phyloP scores from a whole-genome alignment of 2,113 vertebrate genomes.

The Lonchura striata region DNA sequence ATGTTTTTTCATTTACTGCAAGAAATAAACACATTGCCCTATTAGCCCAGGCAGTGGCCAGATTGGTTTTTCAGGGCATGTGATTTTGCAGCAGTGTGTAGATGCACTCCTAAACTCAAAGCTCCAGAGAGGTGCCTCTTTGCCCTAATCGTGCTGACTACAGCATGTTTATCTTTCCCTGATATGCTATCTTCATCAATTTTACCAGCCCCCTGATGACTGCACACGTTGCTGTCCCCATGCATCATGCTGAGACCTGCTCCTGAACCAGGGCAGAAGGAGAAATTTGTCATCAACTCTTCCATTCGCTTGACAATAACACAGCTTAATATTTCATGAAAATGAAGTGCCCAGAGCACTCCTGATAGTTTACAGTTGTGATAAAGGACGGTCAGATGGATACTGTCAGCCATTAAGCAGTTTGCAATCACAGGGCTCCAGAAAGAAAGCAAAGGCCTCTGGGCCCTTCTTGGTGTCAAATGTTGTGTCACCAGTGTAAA shows the following conservation, averaged over 20 bases:
- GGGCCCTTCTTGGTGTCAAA: conserved; percentile 56
- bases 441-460: conserved; percentile 43
- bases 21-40: not conserved
- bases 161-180: conserved; percentile 84
- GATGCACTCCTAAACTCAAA: conserved; percentile 47
- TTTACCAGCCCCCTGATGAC: conserved; percentile 81
- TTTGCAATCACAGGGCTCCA: conserved; percentile 54
- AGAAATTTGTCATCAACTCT: conserved; percentile 88
- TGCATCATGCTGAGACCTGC: conserved; percentile 86
- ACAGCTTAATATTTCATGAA: conserved; percentile 89
- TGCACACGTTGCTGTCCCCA: conserved; percentile 76
- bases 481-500: conserved; percentile 39
- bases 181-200: conserved; percentile 88
- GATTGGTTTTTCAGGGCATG: conserved; percentile 17
- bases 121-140: conserved; percentile 67
- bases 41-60: not conserved
- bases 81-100: conserved; percentile 19
- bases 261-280: conserved; percentile 75
- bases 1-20: not conserved
- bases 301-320: conserved; percentile 85
- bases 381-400: conserved; percentile 72
- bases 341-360: conserved; percentile 89
- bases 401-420: conserved; percentile 69
- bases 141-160: conserved; percentile 76
- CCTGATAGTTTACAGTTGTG: conserved; percentile 76